Conservation (phyloP, 2,888 invertebrate species). For the Apocheima hispidaria region DNA sequence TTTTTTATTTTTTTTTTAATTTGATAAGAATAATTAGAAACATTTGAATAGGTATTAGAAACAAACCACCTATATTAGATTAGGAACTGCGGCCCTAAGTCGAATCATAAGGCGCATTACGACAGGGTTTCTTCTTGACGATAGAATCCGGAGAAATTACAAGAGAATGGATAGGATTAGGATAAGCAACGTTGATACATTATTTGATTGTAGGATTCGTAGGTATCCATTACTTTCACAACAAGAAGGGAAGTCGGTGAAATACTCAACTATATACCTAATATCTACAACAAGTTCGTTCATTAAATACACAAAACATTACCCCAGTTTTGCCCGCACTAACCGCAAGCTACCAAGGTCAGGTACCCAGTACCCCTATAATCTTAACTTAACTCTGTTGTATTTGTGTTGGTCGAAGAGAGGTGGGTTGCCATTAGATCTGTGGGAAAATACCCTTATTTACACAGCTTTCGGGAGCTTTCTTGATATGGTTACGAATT, state of each 20-base stretch:
- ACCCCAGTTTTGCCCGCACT: conserved; percentile 22
- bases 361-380: conserved; percentile 39
- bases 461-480: conserved; percentile 39
- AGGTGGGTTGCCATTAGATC: conserved; percentile 47
- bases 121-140: no score
- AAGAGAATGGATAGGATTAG: no score
- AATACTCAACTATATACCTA: not conserved
- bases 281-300: conserved; percentile 17
- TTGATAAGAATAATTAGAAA: no score
- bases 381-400: conserved; percentile 38
- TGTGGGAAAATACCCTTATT: conserved; percentile 49
- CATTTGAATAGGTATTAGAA: no score
- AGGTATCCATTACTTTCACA: not conserved
- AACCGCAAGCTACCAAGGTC: conserved; percentile 37
- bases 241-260: not conserved
- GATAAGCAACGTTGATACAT: no score
- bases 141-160: no score
- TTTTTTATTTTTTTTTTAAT: no score
- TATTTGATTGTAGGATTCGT: no score
- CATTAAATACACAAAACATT: conserved; percentile 25
- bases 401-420: conserved; percentile 41
- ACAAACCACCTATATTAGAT: no score
- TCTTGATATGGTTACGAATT: conserved; percentile 27
- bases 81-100: no score
- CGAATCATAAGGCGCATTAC: no score